Evolutionary conservation across 2,888 invertebrate genomes (phyloP).

Genomic region (Tupiocoris notatus): DNA sequence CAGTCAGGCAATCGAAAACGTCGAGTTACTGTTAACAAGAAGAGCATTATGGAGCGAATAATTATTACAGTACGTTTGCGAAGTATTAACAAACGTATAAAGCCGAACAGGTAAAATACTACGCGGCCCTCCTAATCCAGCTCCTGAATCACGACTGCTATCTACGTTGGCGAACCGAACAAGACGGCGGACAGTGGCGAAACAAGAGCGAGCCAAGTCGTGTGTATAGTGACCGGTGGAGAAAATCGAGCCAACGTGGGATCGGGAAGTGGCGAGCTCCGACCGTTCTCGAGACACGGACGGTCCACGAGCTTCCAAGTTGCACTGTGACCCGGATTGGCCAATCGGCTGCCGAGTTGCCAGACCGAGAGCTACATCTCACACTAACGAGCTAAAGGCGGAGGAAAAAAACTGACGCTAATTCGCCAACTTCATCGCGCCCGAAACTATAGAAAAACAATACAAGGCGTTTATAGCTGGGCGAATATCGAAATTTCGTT

Average conservation of each 20-base stretch:
- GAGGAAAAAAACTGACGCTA: background rate
- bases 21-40: too few species aligned
- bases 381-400: background rate
- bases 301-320: too few species aligned
- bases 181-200: background rate
- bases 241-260: background rate
- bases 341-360: background rate
- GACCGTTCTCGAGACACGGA: background rate
- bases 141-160: background rate
- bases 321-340: background rate
- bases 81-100: too few species aligned
- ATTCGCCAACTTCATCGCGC: background rate
- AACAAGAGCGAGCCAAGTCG: background rate
- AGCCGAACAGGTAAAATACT: too few species aligned
- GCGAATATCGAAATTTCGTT: background rate
- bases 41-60: too few species aligned
- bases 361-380: too few species aligned
- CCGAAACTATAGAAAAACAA: background rate
- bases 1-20: too few species aligned
- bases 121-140: too few species aligned
- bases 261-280: background rate
- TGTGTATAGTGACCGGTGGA: background rate
- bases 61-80: too few species aligned
- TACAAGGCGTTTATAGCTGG: background rate
- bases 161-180: background rate